Conservation (phyloP, 2,113 vertebrate genomes). For the Percopsis transmontana region DNA sequence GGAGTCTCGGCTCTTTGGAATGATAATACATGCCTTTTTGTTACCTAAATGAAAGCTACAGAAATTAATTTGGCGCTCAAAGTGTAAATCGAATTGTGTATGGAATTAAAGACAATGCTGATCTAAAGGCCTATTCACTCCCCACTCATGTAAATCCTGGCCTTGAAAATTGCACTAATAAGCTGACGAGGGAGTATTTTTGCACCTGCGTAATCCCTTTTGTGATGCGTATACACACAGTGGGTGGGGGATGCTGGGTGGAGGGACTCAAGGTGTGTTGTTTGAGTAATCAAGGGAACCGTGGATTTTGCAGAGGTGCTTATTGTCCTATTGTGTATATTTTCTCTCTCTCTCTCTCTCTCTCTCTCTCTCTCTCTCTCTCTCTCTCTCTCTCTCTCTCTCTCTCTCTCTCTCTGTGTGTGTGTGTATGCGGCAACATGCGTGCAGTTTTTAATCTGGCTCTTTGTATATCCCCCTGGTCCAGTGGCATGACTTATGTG, state of each 20-base stretch:
- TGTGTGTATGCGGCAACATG: constrained; percentile 20
- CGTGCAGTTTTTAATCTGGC: constrained; percentile 46
- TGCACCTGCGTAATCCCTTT: constrained; percentile 72
- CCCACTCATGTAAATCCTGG: constrained; percentile 53
- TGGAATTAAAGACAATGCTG: constrained; percentile 59
- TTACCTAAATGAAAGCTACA: constrained; percentile 63
- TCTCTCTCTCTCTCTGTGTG: constrained; percentile 33
- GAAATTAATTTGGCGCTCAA: constrained; percentile 62
- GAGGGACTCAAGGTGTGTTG: constrained; percentile 62
- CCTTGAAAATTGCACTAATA: constrained; percentile 70
- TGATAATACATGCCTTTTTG: constrained; percentile 58
- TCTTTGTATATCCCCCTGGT: constrained; percentile 24
- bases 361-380: too few species aligned
- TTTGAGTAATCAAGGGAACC: constrained; percentile 40
- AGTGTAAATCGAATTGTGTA: constrained; percentile 63
- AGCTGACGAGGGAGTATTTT: constrained; percentile 59
- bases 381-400: background rate
- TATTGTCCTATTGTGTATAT: constrained; percentile 59
- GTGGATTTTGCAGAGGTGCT: constrained; percentile 47
- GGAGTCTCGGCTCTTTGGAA: constrained; percentile 53
- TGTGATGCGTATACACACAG: constrained; percentile 61
- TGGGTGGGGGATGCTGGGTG: constrained; percentile 32
- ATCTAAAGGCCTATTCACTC: constrained; percentile 58
- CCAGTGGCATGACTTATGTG: constrained; percentile 39
- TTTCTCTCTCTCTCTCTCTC: too few species aligned